phyloP scores from a whole-genome alignment of 2,888 invertebrate genomes.

The Xanthostigma xanthostigma region DNA sequence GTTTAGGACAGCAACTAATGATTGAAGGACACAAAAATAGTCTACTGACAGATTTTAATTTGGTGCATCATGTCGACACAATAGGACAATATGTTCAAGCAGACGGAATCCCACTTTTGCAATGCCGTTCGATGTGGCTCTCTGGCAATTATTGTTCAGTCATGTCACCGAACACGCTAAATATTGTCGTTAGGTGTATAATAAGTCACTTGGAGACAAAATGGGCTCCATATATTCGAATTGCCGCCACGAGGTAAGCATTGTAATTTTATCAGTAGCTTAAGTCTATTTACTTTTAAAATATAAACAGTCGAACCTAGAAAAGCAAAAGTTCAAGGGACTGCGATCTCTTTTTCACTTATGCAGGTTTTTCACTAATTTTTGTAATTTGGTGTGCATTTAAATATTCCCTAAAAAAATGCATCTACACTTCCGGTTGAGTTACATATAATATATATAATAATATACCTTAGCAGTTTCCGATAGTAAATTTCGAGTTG shows the following conservation, averaged over 20 bases:
- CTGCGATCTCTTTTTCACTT: no score
- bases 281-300: no score
- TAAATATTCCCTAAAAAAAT: no score
- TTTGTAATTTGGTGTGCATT: no score
- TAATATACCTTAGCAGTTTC: no score
- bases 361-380: no score
- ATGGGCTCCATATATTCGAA: neutral
- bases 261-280: neutral
- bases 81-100: conserved; percentile 1
- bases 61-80: neutral
- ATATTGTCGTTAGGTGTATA: neutral
- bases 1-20: conserved; percentile 27
- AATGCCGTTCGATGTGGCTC: conserved; percentile 1
- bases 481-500: no score
- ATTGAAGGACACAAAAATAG: neutral
- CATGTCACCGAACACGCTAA: neutral
- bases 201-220: conserved; percentile 1
- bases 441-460: no score
- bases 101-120: conserved; percentile 1
- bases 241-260: neutral
- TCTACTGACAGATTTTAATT: neutral
- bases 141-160: conserved; percentile 1
- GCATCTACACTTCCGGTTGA: no score
- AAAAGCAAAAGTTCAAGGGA: no score
- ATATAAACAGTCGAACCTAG: no score